These are phyloP conservation scores for Gallinago stenura DNA, from an alignment of 2,797 vertebrate genomes.

Conservation along the genomic window DNA sequence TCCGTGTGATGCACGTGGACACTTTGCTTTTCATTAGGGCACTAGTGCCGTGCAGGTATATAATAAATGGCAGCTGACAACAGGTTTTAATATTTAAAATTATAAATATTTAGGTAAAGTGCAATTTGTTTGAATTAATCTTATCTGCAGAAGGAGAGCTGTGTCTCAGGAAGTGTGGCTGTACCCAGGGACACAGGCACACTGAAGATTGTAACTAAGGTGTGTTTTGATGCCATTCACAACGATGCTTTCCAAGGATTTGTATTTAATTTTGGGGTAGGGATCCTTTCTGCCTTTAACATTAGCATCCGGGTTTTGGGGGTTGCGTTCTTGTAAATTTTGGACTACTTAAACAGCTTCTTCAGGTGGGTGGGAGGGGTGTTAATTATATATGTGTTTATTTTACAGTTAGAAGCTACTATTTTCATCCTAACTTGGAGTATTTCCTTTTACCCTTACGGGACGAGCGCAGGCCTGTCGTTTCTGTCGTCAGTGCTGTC, in stretches of 20 bases:
- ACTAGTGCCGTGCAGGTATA: background rate
- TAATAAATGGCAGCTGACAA: conserved; percentile 8
- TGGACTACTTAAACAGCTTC: background rate
- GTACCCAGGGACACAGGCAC: background rate
- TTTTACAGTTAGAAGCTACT: background rate
- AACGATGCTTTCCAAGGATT: background rate
- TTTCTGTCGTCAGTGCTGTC: background rate
- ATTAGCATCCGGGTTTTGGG: background rate
- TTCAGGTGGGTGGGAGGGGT: background rate
- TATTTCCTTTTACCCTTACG: background rate
- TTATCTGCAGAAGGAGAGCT: conserved; percentile 35
- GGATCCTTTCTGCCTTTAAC: background rate
- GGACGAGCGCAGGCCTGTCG: background rate
- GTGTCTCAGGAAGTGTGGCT: background rate
- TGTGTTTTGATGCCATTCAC: background rate
- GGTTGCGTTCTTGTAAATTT: background rate
- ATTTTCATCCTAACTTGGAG: background rate
- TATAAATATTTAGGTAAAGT: conserved; percentile 4
- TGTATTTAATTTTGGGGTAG: conserved; percentile 33
- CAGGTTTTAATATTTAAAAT: conserved; percentile 31
- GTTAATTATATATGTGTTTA: background rate
- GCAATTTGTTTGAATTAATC: conserved; percentile 28
- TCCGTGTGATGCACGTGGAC: background rate
- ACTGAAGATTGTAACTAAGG: background rate
- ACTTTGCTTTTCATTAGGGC: conserved; percentile 2